phyloP scores from a whole-genome alignment of 1,140 invertebrate species.

The Orius laevigatus region DNA sequence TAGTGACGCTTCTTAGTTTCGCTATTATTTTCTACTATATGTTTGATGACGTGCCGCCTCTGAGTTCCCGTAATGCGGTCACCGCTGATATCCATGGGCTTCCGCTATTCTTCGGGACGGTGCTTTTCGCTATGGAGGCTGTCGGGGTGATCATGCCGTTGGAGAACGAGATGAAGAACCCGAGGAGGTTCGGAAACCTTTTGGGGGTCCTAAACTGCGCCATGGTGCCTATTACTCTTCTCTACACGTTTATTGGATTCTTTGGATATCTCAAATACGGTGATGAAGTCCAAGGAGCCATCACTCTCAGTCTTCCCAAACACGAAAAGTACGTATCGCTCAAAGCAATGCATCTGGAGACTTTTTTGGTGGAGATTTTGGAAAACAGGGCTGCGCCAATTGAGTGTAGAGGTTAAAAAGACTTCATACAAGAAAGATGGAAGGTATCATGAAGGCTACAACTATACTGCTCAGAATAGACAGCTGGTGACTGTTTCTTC shows the following conservation, averaged over 20 bases:
- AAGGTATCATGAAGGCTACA: too few species aligned
- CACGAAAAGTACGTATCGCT: slow-evolving; percentile 42
- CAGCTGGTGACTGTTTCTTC: too few species aligned
- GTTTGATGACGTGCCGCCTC: slow-evolving; percentile 37
- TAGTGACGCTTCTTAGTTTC: slow-evolving; percentile 42
- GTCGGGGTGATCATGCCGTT: slow-evolving; percentile 58
- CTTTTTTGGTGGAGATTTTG: too few species aligned
- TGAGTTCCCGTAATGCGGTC: slow-evolving; percentile 26
- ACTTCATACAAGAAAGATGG: too few species aligned
- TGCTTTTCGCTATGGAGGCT: slow-evolving; percentile 46
- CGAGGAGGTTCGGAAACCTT: slow-evolving; percentile 45
- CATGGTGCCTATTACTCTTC: slow-evolving; percentile 51
- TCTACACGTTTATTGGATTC: slow-evolving; percentile 67
- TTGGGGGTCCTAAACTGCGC: slow-evolving; percentile 60
- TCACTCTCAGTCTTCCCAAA: slow-evolving; percentile 47
- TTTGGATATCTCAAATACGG: slow-evolving; percentile 71
- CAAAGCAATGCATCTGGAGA: too few species aligned
- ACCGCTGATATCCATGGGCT: slow-evolving; percentile 31
- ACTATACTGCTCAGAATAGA: too few species aligned
- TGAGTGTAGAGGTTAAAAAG: too few species aligned
- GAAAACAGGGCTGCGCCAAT: too few species aligned
- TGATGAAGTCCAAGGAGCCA: slow-evolving; percentile 37
- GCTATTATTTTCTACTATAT: slow-evolving; percentile 52
- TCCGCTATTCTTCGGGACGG: slow-evolving; percentile 46
- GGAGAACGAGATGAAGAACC: slow-evolving; percentile 72